Evolutionary conservation across 2,888 invertebrate genomes (phyloP), one percentile per base, ranked within the genome.

Genomic region (Pristionchus maxplancki): DNA sequence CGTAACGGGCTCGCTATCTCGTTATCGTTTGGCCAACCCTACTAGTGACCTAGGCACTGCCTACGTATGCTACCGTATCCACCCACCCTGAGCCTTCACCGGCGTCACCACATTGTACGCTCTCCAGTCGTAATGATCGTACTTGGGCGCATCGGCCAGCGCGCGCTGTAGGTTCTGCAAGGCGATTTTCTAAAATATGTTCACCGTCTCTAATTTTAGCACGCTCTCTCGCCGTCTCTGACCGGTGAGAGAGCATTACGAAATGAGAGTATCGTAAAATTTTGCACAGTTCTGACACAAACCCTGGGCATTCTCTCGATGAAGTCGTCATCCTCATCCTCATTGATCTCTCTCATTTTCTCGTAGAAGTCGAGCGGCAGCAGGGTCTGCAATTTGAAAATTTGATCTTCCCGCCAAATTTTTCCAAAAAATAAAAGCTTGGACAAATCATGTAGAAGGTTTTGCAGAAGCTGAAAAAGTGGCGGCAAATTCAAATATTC

Each of bases 61-160:
- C n/a, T n/a, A n/a, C n/a, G n/a, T n/a, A n/a, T n/a, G n/a, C n/a
- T n/a, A n/a, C n/a, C n/a, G n/a, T n/a, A n/a, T n/a, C n/a, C n/a
- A n/a, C 53, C 67, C 34, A 88, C 93, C 93, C 90, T 94, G 94
- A 48, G 93, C 92, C 86, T 94, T 94, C 17, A 94, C 94, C 5
- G 94, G 94, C 5, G 94, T 94, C 40, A 94, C 93, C 11, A 94
- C 93, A 58, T 93, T 93, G 89, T 92, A 92, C 28, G 91, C 91
- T 34, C 94, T 89, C 94, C 94, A 94, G 88, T 94, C 94, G 89
- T 93, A 94, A 88, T 91, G 92, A 48, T 91, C 91, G 40, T 78
- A 78, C 44, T 78, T 78, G 28, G 78, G 78, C 13, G 44, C 8
- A 9, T 78, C 78, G 44, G 11, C 44, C 9, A 78, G 78, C 15